A percentile compares a stretch with the other conserved stretches of the same genome.
phyloP scores from a whole-genome alignment of 1,140 invertebrate species.

The Cotesia vestalis region DNA sequence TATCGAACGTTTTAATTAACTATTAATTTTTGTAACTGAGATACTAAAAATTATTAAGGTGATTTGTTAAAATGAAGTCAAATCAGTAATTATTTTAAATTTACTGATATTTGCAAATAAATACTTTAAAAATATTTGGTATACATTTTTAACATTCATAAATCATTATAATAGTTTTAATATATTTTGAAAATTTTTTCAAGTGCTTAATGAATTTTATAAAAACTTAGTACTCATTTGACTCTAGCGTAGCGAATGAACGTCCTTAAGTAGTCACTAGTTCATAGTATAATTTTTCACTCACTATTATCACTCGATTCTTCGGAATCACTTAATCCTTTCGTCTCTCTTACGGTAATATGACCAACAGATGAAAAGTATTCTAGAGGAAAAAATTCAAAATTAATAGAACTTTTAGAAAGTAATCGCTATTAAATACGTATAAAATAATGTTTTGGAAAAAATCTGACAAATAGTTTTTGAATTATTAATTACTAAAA shows the following conservation, averaged over 20 bases:
- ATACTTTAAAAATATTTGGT: not conserved
- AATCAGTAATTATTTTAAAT: not conserved
- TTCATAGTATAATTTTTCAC: too few relatives aligned
- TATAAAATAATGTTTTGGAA: too few relatives aligned
- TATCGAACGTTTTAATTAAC: constrained; percentile 4
- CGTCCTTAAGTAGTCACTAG: too few relatives aligned
- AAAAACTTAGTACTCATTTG: constrained; percentile 9
- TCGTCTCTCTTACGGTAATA: too few relatives aligned
- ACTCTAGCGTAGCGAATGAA: constrained; percentile 14
- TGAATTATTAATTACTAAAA: too few relatives aligned
- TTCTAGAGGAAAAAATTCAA: too few relatives aligned
- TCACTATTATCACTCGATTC: too few relatives aligned
- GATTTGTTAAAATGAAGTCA: not conserved
- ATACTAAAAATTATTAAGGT: not conserved
- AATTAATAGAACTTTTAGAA: too few relatives aligned
- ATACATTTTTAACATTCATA: not conserved
- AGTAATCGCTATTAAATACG: too few relatives aligned
- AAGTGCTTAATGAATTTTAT: constrained; percentile 1
- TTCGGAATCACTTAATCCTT: too few relatives aligned
- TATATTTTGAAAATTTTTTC: not conserved
- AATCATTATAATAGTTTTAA: not conserved
- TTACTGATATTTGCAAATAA: constrained; percentile 4
- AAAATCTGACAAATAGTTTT: too few relatives aligned
- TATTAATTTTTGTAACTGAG: not conserved
- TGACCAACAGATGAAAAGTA: too few relatives aligned